Evolutionary conservation across 2,797 vertebrate genomes (phyloP), one percentile per base, ranked within the genome.

Genomic region (Argyrosomus regius): DNA sequence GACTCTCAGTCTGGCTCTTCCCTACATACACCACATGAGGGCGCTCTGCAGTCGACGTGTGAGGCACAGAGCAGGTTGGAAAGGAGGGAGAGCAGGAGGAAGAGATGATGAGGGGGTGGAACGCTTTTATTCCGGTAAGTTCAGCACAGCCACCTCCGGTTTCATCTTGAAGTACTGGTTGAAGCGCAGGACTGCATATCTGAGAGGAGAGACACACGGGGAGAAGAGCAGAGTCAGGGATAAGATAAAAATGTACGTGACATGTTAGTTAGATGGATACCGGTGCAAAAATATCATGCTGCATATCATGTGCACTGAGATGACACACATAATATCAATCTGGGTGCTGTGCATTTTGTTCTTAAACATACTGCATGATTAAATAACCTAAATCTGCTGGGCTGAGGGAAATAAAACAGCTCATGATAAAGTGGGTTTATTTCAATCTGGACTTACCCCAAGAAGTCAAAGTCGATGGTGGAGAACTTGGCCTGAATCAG

Each of bases 91-190:
- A 82, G 72, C 46, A 46, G 45, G 69, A 68, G 59, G 60, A 78
- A 35, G 26, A 63, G 50, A 71, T 57, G 62, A 78, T 39, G 61
- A 52, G 39, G 50, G 18, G 74, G 17, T 3, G 11, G n/a, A 3
- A 3, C 43, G 35, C 10, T 61, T 63, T 95, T 97, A 97, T 93
- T 98, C 95, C 0, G 98, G 97, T 89, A 98, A 91, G 89, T 92
- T 95, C 82, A 99, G 92, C 0, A 88, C 92, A 60, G 94, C 94
- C 54, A 95, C 96, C 82, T 97, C 97, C 6, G 96, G 95, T 92
- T 99, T 99, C 97, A 98, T 99, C 94, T 98, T 99, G 94, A 98
- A 98, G 93, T 99, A 99, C 87, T 99, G 98, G 93, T 94, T 97
- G 90, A 99, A 98, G 80, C 98, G 97, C 86, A 99, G 96, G 88